Evolutionary conservation across 53 echinoderm and acorn worm species (phyloP).

Genomic region (Luidia sarsii): DNA sequence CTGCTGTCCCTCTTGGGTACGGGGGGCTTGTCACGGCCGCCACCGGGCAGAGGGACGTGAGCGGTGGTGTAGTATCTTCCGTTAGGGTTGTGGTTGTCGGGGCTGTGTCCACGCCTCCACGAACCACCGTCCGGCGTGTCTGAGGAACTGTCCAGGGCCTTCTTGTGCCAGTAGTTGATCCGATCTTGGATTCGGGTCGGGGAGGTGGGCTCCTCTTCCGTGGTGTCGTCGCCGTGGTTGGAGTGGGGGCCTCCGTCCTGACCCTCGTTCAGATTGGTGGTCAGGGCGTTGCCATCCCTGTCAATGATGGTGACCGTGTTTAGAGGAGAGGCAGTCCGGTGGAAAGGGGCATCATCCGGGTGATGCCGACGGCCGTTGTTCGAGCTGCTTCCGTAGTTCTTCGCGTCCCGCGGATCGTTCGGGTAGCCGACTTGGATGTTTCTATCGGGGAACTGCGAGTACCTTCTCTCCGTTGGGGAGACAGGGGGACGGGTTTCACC

Average conservation of each 20-base stretch:
- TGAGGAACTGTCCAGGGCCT: slow-evolving; percentile 18
- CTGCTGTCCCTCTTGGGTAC: slow-evolving; percentile 71
- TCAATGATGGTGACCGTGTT: slow-evolving; percentile 44
- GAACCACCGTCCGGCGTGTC: slow-evolving; percentile 25
- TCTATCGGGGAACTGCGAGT: slow-evolving; percentile 46
- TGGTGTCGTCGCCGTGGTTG: slow-evolving; percentile 3
- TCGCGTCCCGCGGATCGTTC: slow-evolving; percentile 10
- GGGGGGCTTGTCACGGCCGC: slow-evolving; percentile 53
- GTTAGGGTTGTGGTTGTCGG: slow-evolving; percentile 9
- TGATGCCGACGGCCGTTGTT: not conserved
- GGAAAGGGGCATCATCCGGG: not conserved
- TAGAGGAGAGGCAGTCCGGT: not conserved
- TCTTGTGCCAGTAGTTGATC: slow-evolving; percentile 71
- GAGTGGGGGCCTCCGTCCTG: not conserved
- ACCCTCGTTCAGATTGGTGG: slow-evolving; percentile 5
- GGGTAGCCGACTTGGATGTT: not conserved
- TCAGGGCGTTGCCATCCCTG: slow-evolving; percentile 25
- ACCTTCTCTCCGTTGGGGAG: slow-evolving; percentile 47
- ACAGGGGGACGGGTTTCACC: slow-evolving; percentile 29
- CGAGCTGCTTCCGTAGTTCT: not conserved
- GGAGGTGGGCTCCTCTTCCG: slow-evolving; percentile 29
- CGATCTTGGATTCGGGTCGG: slow-evolving; percentile 48
- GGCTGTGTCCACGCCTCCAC: slow-evolving; percentile 23
- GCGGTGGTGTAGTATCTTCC: slow-evolving; percentile 19
- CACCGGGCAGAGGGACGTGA: slow-evolving; percentile 25